Conservation (phyloP, 2,888 invertebrate genomes). For the Caradrina clavipalpis region DNA sequence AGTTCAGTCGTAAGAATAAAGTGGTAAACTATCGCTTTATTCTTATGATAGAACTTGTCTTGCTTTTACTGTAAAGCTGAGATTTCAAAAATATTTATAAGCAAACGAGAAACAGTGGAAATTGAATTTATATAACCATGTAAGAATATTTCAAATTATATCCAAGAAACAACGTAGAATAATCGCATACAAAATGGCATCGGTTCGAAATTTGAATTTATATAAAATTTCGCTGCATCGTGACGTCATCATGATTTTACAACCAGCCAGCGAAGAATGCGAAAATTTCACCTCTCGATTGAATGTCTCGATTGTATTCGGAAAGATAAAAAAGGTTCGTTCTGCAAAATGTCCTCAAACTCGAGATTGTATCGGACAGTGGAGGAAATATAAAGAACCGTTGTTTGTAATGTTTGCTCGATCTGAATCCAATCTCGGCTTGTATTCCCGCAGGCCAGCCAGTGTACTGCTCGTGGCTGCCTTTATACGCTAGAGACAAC, state of each 20-base stretch:
- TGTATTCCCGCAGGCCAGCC: slow-evolving; percentile 55
- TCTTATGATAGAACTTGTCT: too few relatives aligned
- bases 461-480: slow-evolving; percentile 35
- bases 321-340: slow-evolving; percentile 17
- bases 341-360: slow-evolving; percentile 34
- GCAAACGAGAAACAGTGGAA: slow-evolving; percentile 11
- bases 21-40: too few relatives aligned
- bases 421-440: slow-evolving; percentile 59
- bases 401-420: slow-evolving; percentile 55
- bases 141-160: slow-evolving; percentile 41
- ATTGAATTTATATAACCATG: slow-evolving; percentile 34
- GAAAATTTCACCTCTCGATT: slow-evolving; percentile 40
- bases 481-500: slow-evolving; percentile 37
- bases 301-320: slow-evolving; percentile 27
- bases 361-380: slow-evolving; percentile 49
- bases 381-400: slow-evolving; percentile 53
- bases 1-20: too few relatives aligned
- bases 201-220: slow-evolving; percentile 35
- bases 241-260: slow-evolving; percentile 40
- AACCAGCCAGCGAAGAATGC: slow-evolving; percentile 37
- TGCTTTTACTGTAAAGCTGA: not conserved
- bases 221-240: slow-evolving; percentile 29
- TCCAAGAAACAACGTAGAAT: slow-evolving; percentile 32
- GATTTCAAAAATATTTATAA: slow-evolving; percentile 18
- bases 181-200: slow-evolving; percentile 22